phyloP scores from a whole-genome alignment of 2,797 vertebrate genomes.

The Merluccius polli region DNA sequence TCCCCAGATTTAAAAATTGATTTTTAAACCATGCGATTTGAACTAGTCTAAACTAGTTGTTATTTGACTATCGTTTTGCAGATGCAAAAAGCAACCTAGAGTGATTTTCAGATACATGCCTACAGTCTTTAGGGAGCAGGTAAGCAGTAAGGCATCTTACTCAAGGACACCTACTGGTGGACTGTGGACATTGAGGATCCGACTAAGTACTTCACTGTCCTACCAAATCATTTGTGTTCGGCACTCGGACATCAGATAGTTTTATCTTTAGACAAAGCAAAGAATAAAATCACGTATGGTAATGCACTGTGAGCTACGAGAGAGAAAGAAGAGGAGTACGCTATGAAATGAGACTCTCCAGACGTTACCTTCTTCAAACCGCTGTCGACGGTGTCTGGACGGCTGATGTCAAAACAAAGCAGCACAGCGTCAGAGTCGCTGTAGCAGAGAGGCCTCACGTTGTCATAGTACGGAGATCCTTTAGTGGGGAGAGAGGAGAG shows the following conservation, averaged over 20 bases:
- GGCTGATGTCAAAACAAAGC: conserved; percentile 92
- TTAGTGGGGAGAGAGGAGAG: background rate
- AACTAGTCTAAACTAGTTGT: background rate
- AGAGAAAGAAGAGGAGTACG: background rate
- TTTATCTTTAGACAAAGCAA: no score
- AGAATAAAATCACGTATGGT: background rate
- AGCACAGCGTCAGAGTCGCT: conserved; percentile 93
- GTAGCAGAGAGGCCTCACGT: conserved; percentile 94
- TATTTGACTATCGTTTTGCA: background rate
- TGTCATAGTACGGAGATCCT: conserved; percentile 97
- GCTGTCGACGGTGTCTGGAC: conserved; percentile 88
- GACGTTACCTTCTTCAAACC: conserved; percentile 86
- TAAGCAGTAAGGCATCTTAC: background rate
- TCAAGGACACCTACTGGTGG: background rate
- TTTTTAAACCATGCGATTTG: background rate
- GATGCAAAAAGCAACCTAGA: background rate
- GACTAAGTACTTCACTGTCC: background rate
- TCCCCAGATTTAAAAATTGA: background rate
- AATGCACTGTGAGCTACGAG: background rate
- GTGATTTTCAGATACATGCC: background rate
- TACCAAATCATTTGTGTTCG: no score
- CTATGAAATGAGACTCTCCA: background rate
- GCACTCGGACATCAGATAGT: no score
- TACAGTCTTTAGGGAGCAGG: background rate
- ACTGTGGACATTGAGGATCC: background rate